Percentiles rank a stretch among this genome's conserved stretches.
Conservation (phyloP, 2,888 invertebrate genomes). For the Parnassius smintheus region DNA sequence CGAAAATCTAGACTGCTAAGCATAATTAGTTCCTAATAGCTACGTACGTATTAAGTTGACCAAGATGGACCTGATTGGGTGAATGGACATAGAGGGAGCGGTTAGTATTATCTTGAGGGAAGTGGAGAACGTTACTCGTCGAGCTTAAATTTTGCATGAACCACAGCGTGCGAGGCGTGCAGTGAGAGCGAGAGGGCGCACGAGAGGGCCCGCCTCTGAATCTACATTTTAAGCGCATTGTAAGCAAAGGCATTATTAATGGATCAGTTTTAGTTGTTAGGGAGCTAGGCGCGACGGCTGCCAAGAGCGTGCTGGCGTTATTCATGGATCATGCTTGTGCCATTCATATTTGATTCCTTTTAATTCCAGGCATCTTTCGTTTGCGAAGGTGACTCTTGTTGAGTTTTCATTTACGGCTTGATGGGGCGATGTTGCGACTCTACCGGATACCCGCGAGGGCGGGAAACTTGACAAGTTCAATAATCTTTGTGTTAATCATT, state of each 20-base stretch:
- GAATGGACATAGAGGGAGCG: conserved; percentile 41
- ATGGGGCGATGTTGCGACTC: conserved; percentile 15
- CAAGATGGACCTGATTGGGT: conserved; percentile 45
- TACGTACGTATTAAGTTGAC: background rate
- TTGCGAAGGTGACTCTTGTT: conserved; percentile 41
- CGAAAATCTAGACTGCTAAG: too few relatives aligned
- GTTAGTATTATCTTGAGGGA: conserved; percentile 65
- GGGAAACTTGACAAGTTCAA: conserved; percentile 4
- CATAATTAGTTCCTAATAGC: background rate
- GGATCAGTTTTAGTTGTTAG: conserved; percentile 79
- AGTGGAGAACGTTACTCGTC: conserved; percentile 54
- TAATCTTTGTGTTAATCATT: background rate
- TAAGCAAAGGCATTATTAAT: conserved; percentile 80
- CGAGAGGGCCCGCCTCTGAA: conserved; percentile 60
- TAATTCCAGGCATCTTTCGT: conserved; percentile 74
- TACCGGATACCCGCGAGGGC: background rate
- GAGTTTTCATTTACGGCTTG: conserved; percentile 45
- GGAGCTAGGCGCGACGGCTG: conserved; percentile 67
- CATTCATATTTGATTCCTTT: conserved; percentile 79
- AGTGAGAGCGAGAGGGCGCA: conserved; percentile 48
- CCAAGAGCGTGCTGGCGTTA: conserved; percentile 59
- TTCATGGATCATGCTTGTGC: conserved; percentile 75
- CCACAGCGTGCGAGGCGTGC: conserved; percentile 44
- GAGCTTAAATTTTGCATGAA: conserved; percentile 75
- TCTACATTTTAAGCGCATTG: conserved; percentile 81